These are phyloP conservation scores for Andinoacara biseriatus DNA, from an alignment of 2,113 vertebrate species.

Conservation along the genomic window DNA sequence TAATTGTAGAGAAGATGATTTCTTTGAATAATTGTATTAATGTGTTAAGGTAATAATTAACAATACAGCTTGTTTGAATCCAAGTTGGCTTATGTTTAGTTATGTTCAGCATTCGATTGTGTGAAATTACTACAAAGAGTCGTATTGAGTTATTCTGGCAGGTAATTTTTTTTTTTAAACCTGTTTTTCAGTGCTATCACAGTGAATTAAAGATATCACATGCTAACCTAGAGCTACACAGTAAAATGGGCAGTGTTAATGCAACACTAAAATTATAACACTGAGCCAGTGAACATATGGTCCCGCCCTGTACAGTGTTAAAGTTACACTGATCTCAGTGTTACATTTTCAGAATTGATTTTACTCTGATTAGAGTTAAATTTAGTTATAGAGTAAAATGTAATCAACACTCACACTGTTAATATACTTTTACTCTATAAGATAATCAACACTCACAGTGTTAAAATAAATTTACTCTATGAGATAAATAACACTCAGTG, in stretches of 20 bases:
- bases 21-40: too few relatives aligned
- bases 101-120: too few relatives aligned
- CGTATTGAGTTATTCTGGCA: too few relatives aligned
- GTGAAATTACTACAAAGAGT: too few relatives aligned
- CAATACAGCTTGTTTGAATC: too few relatives aligned
- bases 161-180: too few relatives aligned
- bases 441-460: neutral
- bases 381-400: neutral
- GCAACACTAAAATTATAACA: neutral
- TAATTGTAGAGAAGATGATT: too few relatives aligned
- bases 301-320: neutral
- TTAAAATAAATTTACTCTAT: neutral
- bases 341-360: neutral
- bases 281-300: neutral
- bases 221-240: too few relatives aligned
- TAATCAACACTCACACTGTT: neutral
- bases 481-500: neutral
- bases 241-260: neutral
- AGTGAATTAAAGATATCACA: too few relatives aligned
- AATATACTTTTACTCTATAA: neutral
- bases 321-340: neutral
- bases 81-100: too few relatives aligned
- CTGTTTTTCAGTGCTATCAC: too few relatives aligned
- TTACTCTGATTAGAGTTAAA: neutral
- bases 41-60: too few relatives aligned